Conservation (phyloP, 2,113 vertebrate genomes). For the Microcebus jonahi region DNA sequence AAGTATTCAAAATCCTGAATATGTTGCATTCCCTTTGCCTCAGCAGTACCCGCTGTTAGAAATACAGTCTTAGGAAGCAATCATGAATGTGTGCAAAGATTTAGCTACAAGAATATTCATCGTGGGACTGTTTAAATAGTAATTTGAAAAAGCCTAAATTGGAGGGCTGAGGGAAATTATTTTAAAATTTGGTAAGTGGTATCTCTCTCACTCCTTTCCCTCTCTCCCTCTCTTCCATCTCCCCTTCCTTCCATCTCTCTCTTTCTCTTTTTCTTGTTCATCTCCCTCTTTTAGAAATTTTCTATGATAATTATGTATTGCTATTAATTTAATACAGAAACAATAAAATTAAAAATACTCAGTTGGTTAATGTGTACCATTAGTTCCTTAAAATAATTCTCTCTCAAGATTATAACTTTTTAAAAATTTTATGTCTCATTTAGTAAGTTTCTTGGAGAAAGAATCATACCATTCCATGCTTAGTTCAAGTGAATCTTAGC, state of each 20-base stretch:
- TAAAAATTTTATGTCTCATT: background rate
- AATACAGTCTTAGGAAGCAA: background rate
- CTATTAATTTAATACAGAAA: background rate
- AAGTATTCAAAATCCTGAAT: background rate
- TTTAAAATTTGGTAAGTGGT: background rate
- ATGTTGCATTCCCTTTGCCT: background rate
- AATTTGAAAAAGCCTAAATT: background rate
- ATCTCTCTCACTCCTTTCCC: too few species aligned
- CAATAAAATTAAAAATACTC: background rate
- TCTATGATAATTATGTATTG: background rate
- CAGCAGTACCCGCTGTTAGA: background rate
- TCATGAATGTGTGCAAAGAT: background rate
- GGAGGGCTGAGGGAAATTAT: background rate
- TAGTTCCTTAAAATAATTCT: background rate
- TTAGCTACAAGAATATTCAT: background rate
- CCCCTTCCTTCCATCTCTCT: background rate
- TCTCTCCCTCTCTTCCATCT: too few species aligned
- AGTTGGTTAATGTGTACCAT: background rate
- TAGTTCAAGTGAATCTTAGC: background rate
- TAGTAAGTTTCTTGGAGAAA: constrained; percentile 8
- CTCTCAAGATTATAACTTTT: background rate
- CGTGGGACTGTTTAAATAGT: background rate
- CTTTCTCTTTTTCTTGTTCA: background rate
- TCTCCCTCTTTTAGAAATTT: background rate
- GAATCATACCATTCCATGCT: background rate